Base-by-base conservation (phyloP, 1,140 invertebrate genomes). In the Drosophila kanapiae region DNA sequence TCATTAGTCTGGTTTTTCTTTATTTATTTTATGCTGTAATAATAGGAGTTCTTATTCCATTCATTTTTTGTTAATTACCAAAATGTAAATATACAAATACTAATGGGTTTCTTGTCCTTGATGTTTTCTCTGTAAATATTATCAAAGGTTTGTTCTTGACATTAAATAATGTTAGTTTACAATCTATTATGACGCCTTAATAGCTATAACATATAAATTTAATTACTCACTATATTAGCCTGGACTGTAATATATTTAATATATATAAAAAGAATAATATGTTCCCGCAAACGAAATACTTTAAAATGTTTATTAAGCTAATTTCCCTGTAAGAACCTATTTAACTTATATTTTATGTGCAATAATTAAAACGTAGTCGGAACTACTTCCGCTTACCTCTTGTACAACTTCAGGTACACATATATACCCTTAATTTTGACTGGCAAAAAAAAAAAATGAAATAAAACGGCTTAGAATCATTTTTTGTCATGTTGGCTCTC, bases 401-500 rank as follows among this genome's bases (percentile, higher is more conserved):
- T 16, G 5, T 16, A 27, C 37, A 56, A 60, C 16, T 23, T 16
- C 18, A 29, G 23, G 38, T 27, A 18, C 35, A 53, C 31, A 53
- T 27, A 37, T 56, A 56, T 56, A 65, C 62, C 62, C 38, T 43
- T 61, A 64, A 35, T 65, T 65, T 43, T 65, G 42, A 65, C 60
- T 62, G 62, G 57, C 31, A 67, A 67, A 67, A 65, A 65, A 65
- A 31, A 18, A 3, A 67, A 67, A 67, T 57, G 23, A 67, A 67
- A 67, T 57, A 65, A 65, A 31, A 18, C 48, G 27, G 74, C 74
- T 77, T 76, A 58, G 43, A 71, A 63, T 53, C 48, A 60, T 43
- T 49, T 84, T 75, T 75, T 49, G 68, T 43, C 49, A 23, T 37
- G 38, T 49, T 38, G 51, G 38, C 45, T 58, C 58, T 72, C 47